Evolutionary conservation across 2,888 invertebrate genomes (phyloP).

Genomic region (Tridacna crocea): DNA sequence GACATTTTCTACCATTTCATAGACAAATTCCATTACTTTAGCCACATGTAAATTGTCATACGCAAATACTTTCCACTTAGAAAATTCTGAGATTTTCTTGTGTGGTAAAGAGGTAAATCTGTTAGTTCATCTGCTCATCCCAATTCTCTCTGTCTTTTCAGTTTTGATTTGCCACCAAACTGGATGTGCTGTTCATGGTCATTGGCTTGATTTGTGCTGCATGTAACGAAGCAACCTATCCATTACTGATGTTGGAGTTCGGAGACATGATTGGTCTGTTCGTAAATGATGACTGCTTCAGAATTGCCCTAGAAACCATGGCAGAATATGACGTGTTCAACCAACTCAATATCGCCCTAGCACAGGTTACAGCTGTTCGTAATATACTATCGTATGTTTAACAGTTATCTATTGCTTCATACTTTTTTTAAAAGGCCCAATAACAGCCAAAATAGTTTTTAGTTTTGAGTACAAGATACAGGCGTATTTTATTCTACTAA

Average conservation of each 20-base stretch:
- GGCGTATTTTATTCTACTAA: no score
- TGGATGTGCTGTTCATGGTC: slow-evolving; percentile 79
- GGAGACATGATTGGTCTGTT: slow-evolving; percentile 82
- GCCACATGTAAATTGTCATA: no score
- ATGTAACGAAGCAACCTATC: slow-evolving; percentile 79
- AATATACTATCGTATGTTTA: slow-evolving; percentile 25
- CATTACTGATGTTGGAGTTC: slow-evolving; percentile 82
- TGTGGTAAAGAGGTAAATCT: neutral
- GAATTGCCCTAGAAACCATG: slow-evolving; percentile 11
- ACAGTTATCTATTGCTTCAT: no score
- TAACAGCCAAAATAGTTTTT: no score
- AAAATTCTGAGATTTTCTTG: neutral
- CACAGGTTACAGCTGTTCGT: slow-evolving; percentile 4
- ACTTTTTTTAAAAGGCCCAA: no score
- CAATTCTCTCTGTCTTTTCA: slow-evolving; percentile 61
- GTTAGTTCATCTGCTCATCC: neutral
- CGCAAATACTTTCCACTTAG: no score
- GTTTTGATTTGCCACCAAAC: slow-evolving; percentile 80
- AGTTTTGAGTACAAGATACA: no score
- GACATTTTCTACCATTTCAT: no score
- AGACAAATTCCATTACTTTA: no score
- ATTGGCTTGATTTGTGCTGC: slow-evolving; percentile 77
- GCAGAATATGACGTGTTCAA: slow-evolving; percentile 16
- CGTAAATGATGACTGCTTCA: slow-evolving; percentile 66
- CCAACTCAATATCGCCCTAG: neutral